Conservation (phyloP, 2,888 invertebrate species). For the Icerya purchasi region DNA sequence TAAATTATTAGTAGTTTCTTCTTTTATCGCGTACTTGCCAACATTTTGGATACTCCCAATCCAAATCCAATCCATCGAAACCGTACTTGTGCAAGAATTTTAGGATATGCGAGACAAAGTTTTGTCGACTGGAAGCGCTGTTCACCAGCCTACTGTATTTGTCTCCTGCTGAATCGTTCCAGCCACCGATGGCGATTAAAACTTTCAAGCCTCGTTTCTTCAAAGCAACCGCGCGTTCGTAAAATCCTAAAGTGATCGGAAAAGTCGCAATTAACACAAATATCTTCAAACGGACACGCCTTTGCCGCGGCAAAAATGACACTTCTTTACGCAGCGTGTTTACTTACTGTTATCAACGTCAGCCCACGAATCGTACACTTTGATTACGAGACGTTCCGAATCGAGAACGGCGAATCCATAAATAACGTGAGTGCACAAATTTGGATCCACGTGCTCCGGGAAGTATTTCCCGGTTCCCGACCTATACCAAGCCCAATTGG, state of each 20-base stretch:
- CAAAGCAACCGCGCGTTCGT: slow-evolving; percentile 56
- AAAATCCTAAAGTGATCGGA: slow-evolving; percentile 40
- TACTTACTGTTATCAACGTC: slow-evolving; percentile 74
- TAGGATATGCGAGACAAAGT: slow-evolving; percentile 51
- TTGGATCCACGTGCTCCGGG: slow-evolving; percentile 67
- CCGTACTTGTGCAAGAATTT: slow-evolving; percentile 55
- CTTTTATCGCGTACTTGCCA: slow-evolving; percentile 39
- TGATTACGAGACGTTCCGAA: slow-evolving; percentile 50
- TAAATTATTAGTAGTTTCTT: too few species aligned
- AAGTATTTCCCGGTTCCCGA: slow-evolving; percentile 58
- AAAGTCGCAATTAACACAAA: too few species aligned
- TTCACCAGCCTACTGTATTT: slow-evolving; percentile 72
- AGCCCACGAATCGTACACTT: slow-evolving; percentile 75
- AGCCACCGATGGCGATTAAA: slow-evolving; percentile 74
- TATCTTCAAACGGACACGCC: too few species aligned
- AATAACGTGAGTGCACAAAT: slow-evolving; percentile 75
- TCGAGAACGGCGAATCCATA: slow-evolving; percentile 87
- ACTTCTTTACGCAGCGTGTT: too few species aligned
- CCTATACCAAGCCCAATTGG: slow-evolving; percentile 85
- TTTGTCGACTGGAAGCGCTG: slow-evolving; percentile 42
- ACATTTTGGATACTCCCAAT: slow-evolving; percentile 86
- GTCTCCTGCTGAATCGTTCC: slow-evolving; percentile 81
- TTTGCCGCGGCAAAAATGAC: too few species aligned
- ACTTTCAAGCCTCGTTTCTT: slow-evolving; percentile 65
- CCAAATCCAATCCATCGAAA: slow-evolving; percentile 84